A percentile compares a stretch with the other conserved stretches of the same genome.
Evolutionary conservation across 2,888 invertebrate genomes (phyloP).

Genomic region (Blastobasis lacticolella): DNA sequence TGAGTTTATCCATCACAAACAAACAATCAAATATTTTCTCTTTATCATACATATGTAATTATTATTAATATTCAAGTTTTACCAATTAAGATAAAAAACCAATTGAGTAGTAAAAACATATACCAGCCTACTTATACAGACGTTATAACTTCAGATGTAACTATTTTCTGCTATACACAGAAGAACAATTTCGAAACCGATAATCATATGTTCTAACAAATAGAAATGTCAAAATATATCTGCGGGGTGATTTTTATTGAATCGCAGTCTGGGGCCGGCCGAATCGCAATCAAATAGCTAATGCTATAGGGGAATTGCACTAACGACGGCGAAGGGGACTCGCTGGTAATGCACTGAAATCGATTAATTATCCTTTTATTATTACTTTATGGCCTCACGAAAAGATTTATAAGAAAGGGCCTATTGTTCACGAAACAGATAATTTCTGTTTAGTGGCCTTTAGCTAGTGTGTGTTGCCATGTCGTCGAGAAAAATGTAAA

Average conservation of each 20-base stretch:
- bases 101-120: no score
- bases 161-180: not conserved
- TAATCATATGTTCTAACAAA: slow-evolving; percentile 64
- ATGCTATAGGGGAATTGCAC: slow-evolving; percentile 45
- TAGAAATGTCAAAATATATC: slow-evolving; percentile 63
- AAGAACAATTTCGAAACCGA: slow-evolving; percentile 49
- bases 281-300: slow-evolving; percentile 55
- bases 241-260: slow-evolving; percentile 55
- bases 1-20: no score
- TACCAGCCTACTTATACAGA: no score
- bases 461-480: no score
- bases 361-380: slow-evolving; percentile 72
- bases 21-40: no score
- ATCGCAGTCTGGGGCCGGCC: slow-evolving; percentile 37
- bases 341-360: slow-evolving; percentile 62
- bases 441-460: slow-evolving; percentile 2
- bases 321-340: slow-evolving; percentile 41
- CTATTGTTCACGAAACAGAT: slow-evolving; percentile 23
- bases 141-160: not conserved
- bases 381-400: slow-evolving; percentile 59
- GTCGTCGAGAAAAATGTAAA: no score
- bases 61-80: no score
- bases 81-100: no score
- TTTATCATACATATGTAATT: no score
- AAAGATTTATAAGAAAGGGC: slow-evolving; percentile 1